phyloP scores from a whole-genome alignment of 2,888 invertebrate species.

The Brachyptera risi region DNA sequence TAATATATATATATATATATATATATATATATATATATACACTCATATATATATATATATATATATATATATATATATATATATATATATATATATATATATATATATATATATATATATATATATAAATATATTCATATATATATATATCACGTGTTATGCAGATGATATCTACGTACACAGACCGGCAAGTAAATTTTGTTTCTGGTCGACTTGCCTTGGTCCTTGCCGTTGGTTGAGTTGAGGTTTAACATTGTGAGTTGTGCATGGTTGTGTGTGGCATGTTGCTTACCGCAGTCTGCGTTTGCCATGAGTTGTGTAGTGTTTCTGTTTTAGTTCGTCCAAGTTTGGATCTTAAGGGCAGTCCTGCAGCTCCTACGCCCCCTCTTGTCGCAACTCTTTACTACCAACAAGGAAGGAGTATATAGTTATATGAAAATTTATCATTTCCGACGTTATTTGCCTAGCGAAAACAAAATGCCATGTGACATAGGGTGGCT shows the following conservation, averaged over 20 bases:
- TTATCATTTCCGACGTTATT: constrained; percentile 16
- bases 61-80: no score
- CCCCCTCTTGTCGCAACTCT: constrained; percentile 5
- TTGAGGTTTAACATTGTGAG: constrained; percentile 15
- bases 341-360: constrained; percentile 8
- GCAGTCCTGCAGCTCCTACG: constrained; percentile 9
- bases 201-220: constrained; percentile 13
- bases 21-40: no score
- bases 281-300: constrained; percentile 3
- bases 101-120: no score
- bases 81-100: no score
- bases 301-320: constrained; percentile 17
- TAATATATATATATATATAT: no score
- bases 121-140: no score
- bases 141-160: no score
- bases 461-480: background rate
- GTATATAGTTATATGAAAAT: constrained; percentile 19
- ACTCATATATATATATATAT: no score
- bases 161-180: background rate
- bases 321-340: constrained; percentile 13
- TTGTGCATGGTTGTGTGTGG: constrained; percentile 16
- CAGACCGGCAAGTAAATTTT: background rate
- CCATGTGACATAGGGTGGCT: constrained; percentile 3
- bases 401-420: constrained; percentile 10
- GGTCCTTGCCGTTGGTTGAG: constrained; percentile 4